Conservation (phyloP, 1,140 invertebrate species). For the Drosophila sturtevanti region DNA sequence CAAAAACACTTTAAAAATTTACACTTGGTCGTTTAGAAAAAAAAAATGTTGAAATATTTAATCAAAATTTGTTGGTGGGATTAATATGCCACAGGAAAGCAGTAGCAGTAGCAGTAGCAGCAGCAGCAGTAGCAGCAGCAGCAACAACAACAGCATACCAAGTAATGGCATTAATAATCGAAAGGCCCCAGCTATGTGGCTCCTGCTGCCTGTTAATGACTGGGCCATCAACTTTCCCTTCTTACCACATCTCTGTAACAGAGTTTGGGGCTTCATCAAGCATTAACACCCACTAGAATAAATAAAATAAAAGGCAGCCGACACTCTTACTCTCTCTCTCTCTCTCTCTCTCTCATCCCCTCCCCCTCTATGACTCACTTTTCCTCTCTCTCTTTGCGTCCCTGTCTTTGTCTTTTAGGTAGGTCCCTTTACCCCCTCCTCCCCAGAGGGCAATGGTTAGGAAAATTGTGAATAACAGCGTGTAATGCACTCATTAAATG, state of each 20-base stretch:
- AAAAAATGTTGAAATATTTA: conserved; percentile 42
- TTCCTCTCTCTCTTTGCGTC: too few species aligned
- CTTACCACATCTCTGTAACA: neutral
- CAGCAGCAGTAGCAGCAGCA: neutral
- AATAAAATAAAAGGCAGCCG: conserved; percentile 26
- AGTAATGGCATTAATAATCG: conserved; percentile 5
- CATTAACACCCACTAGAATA: conserved; percentile 27
- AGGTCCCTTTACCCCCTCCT: neutral
- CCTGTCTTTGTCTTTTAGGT: too few species aligned
- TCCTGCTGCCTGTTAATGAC: conserved; percentile 7
- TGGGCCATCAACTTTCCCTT: conserved; percentile 1
- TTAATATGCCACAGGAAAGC: conserved; percentile 1
- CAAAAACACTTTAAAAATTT: conserved; percentile 28
- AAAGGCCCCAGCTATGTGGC: neutral
- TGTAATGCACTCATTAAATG: conserved; percentile 74
- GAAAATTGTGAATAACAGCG: conserved; percentile 74
- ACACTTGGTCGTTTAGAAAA: neutral
- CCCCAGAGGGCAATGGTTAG: conserved; percentile 46
- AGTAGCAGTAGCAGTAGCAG: neutral
- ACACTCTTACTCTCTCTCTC: neutral
- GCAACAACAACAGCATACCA: neutral
- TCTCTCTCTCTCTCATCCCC: neutral
- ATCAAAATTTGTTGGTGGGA: conserved; percentile 17
- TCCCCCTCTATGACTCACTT: too few species aligned
- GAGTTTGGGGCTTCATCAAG: conserved; percentile 3